Evolutionary conservation across 2,888 invertebrate genomes (phyloP).

Genomic region (Cordilura impudica): DNA sequence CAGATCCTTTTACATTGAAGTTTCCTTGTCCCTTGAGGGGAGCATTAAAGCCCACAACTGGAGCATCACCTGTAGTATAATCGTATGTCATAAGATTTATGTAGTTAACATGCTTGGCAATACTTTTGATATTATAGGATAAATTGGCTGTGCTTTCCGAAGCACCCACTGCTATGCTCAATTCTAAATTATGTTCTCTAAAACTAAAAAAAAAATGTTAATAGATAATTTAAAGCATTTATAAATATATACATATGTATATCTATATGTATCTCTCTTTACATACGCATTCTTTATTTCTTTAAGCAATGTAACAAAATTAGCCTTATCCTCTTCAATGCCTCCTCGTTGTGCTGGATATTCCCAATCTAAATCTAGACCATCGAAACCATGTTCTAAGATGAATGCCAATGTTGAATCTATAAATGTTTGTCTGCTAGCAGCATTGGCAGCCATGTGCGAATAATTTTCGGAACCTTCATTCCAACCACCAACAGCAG

Average conservation of each 20-base stretch:
- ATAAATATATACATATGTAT: no score
- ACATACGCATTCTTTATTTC: slow-evolving; percentile 69
- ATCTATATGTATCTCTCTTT: no score
- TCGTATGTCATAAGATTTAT: slow-evolving; percentile 72
- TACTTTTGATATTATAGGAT: slow-evolving; percentile 69
- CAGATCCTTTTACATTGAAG: slow-evolving; percentile 89
- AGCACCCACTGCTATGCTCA: slow-evolving; percentile 82
- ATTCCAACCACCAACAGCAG: slow-evolving; percentile 96
- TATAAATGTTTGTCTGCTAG: slow-evolving; percentile 85
- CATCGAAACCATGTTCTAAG: slow-evolving; percentile 79
- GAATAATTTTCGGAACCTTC: slow-evolving; percentile 94
- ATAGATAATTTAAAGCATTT: slow-evolving; percentile 30
- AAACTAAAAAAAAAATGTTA: slow-evolving; percentile 60
- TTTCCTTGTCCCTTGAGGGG: slow-evolving; percentile 78
- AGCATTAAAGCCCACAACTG: slow-evolving; percentile 68
- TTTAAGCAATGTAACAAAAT: slow-evolving; percentile 64
- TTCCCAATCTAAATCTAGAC: slow-evolving; percentile 89
- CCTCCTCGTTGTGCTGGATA: slow-evolving; percentile 83
- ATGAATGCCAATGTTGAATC: slow-evolving; percentile 82
- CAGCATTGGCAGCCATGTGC: slow-evolving; percentile 85
- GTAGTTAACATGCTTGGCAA: slow-evolving; percentile 67
- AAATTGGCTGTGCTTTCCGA: slow-evolving; percentile 61
- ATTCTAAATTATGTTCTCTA: slow-evolving; percentile 79
- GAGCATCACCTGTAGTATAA: slow-evolving; percentile 63
- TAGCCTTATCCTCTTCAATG: slow-evolving; percentile 59